Percentiles rank a stretch among this genome's conserved stretches.
Evolutionary conservation across 2,113 vertebrate species (phyloP).

Genomic region (Uria lomvia): DNA sequence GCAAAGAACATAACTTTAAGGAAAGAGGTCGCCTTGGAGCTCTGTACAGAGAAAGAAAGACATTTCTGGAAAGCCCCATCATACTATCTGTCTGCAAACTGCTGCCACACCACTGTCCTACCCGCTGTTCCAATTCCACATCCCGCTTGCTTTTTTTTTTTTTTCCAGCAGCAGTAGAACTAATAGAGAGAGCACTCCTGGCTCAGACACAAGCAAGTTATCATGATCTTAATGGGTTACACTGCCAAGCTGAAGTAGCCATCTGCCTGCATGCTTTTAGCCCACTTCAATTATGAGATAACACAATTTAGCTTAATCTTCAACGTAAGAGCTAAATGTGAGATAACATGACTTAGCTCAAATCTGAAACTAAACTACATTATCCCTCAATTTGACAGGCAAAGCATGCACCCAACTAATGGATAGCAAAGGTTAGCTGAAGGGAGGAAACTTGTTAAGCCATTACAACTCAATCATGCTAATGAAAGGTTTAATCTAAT

Average conservation of each 20-base stretch:
- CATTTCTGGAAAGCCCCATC: not conserved
- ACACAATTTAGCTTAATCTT: slow-evolving; percentile 23
- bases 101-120: not conserved
- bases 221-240: not conserved
- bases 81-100: not conserved
- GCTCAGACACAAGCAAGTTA: not conserved
- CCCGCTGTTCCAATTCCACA: not conserved
- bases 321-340: not conserved
- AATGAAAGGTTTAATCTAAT: slow-evolving; percentile 32
- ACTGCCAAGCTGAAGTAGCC: slow-evolving; percentile 15
- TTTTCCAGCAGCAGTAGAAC: not conserved
- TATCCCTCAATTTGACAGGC: slow-evolving; percentile 11
- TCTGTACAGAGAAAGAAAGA: not conserved
- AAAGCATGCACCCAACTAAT: slow-evolving; percentile 8
- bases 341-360: not conserved
- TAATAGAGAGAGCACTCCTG: not conserved
- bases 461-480: slow-evolving; percentile 32
- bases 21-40: not conserved
- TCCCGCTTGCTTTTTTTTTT: fast-evolving
- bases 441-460: slow-evolving; percentile 38
- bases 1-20: not conserved
- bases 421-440: slow-evolving; percentile 31
- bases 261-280: slow-evolving; percentile 46
- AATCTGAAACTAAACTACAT: slow-evolving; percentile 3
- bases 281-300: not conserved